Conservation (phyloP, 2,113 vertebrate genomes). For the Halichoerus grypus region DNA sequence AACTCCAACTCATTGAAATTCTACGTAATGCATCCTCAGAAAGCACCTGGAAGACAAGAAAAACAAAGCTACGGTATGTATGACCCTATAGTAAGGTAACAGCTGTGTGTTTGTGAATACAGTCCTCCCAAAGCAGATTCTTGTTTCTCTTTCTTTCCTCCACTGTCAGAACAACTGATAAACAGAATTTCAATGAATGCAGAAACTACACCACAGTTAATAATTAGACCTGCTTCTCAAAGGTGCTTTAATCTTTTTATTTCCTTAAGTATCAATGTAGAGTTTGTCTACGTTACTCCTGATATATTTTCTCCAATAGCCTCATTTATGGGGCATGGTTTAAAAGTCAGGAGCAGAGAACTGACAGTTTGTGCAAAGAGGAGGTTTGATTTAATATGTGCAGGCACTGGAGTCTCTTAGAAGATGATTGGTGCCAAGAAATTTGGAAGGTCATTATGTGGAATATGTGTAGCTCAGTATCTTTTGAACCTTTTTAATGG, state of each 20-base stretch:
- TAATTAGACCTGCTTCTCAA: conserved; percentile 61
- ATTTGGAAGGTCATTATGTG: conserved; percentile 72
- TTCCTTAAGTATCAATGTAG: conserved; percentile 56
- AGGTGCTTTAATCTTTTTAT: conserved; percentile 44
- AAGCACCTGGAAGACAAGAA: conserved; percentile 62
- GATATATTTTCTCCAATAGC: conserved; percentile 66
- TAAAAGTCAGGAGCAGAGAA: conserved; percentile 60
- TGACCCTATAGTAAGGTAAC: conserved; percentile 7
- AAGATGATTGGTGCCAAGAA: conserved; percentile 68
- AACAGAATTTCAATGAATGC: conserved; percentile 59
- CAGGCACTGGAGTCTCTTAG: conserved; percentile 39
- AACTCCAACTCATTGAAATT: conserved; percentile 68
- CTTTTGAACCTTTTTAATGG: conserved; percentile 71
- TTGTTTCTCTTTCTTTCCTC: background rate
- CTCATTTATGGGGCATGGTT: conserved; percentile 28
- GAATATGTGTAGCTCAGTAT: conserved; percentile 10
- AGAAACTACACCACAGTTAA: conserved; percentile 42
- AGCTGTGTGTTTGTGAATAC: conserved; percentile 51
- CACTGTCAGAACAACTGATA: conserved; percentile 58
- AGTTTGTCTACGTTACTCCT: conserved; percentile 18
- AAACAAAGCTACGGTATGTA: background rate
- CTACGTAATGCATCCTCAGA: conserved; percentile 68
- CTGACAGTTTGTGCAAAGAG: conserved; percentile 60
- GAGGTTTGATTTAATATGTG: conserved; percentile 68
- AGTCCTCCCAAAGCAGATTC: conserved; percentile 14